A percentile compares a stretch with the other conserved stretches of the same genome.
These are phyloP conservation scores for Acrocephalus kingi DNA, from an alignment of 2,113 vertebrate genomes.

Conservation along the genomic window DNA sequence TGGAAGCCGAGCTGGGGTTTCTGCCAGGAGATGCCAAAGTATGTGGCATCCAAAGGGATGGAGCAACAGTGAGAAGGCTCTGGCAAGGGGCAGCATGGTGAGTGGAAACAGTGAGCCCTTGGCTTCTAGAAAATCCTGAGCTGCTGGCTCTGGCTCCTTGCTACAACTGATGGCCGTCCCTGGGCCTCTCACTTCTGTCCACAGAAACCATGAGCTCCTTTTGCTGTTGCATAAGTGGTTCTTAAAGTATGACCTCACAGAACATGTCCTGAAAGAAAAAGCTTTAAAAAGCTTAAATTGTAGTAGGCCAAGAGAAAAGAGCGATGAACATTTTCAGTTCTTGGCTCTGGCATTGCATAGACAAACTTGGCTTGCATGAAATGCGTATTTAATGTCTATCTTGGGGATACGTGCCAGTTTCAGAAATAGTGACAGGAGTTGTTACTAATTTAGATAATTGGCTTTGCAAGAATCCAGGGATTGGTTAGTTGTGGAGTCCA, in stretches of 20 bases:
- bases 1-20: neutral
- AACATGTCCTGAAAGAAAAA: neutral
- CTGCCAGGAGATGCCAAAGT: neutral
- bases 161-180: neutral
- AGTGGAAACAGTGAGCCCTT: neutral
- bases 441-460: constrained; percentile 67
- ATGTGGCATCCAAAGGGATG: neutral
- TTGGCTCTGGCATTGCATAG: neutral
- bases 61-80: neutral
- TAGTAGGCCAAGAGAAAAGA: neutral
- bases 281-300: constrained; percentile 22
- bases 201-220: neutral
- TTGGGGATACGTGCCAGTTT: neutral
- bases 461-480: constrained; percentile 49
- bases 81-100: neutral
- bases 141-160: neutral
- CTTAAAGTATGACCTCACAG: neutral
- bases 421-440: constrained; percentile 52
- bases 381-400: constrained; percentile 34
- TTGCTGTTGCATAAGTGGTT: constrained; percentile 9
- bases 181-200: neutral
- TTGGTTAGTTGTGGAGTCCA: constrained; percentile 13
- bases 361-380: neutral
- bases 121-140: neutral
- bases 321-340: fast-evolving